phyloP scores from a whole-genome alignment of 2,113 vertebrate species.

The Cyanistes caeruleus region DNA sequence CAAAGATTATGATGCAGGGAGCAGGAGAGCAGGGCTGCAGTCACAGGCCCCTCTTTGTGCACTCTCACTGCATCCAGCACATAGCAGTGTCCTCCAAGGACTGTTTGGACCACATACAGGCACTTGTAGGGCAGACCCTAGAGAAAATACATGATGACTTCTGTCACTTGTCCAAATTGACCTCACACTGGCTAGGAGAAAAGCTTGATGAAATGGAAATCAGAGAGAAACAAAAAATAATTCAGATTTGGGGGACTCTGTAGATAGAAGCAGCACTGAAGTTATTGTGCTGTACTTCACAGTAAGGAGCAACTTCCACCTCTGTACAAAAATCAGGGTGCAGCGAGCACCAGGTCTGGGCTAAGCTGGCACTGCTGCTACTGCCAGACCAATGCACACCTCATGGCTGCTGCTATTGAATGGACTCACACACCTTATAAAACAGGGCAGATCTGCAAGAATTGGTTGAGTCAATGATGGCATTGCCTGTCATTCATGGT shows the following conservation, averaged over 20 bases:
- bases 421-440: not conserved
- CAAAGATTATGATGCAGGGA: not conserved
- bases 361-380: not conserved
- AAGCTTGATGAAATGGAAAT: not conserved
- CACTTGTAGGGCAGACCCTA: not conserved
- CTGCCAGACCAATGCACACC: not conserved
- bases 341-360: not conserved
- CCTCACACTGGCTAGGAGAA: not conserved
- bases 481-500: accelerated
- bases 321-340: not conserved
- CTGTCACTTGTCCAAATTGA: not conserved
- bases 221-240: too few relatives aligned
- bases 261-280: not conserved
- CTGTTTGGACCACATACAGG: not conserved
- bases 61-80: not conserved
- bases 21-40: not conserved
- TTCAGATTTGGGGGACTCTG: not conserved
- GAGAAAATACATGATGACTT: not conserved
- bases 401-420: not conserved
- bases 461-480: not conserved
- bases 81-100: not conserved
- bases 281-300: not conserved
- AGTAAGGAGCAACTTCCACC: not conserved
- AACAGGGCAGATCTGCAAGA: not conserved
- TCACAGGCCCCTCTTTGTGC: not conserved